Conservation (phyloP, 2,113 vertebrate species). For the Falco punctatus region DNA sequence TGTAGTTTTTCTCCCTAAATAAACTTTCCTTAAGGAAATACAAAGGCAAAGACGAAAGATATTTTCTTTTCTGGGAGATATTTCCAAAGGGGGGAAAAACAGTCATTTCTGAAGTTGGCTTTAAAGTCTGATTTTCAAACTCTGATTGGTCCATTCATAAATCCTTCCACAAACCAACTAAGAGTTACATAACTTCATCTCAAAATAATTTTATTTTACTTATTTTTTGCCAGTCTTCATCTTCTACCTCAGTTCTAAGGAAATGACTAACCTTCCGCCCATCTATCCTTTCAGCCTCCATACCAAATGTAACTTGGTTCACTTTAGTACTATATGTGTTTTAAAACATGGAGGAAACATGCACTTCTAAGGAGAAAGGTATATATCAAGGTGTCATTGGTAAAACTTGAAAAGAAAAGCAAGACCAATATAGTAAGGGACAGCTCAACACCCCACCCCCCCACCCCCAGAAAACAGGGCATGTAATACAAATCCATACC, state of each 20-base stretch:
- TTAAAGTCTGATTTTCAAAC: conserved; percentile 15
- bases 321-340: neutral
- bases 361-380: neutral
- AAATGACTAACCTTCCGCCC: conserved; percentile 22
- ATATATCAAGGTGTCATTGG: neutral
- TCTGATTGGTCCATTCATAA: conserved; percentile 18
- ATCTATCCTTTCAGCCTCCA: neutral
- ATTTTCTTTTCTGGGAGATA: conserved; percentile 10
- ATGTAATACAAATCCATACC: neutral
- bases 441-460: neutral
- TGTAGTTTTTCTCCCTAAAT: neutral
- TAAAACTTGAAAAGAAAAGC: neutral
- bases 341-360: neutral
- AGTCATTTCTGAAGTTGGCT: neutral
- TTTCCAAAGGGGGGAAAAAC: conserved; percentile 1
- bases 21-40: conserved; percentile 36
- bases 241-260: conserved; percentile 8
- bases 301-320: neutral
- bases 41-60: conserved; percentile 23
- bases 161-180: neutral
- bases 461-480: neutral
- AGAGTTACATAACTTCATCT: neutral
- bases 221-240: neutral
- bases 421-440: neutral
- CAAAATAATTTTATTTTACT: conserved; percentile 20